Evolutionary conservation across 2,113 vertebrate species (phyloP), one percentile per base, ranked within the genome.

Genomic region (Pterophyllum scalare): DNA sequence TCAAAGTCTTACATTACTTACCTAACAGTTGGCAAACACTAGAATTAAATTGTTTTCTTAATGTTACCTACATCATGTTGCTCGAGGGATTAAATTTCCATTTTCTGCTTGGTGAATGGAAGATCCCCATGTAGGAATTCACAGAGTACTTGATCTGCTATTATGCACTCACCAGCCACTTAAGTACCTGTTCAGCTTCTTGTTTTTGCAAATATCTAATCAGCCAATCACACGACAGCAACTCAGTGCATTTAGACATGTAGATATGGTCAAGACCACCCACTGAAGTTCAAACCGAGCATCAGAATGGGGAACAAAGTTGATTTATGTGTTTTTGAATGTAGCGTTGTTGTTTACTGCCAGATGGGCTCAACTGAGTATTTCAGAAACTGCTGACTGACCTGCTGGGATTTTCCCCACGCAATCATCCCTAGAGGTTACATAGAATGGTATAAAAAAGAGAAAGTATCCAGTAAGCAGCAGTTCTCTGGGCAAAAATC

Each of bases 1-100:
- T 79, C 60, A 46, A 2, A 81, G 78, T 91, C 76, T 84, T 75
- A 12, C n/a, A 52, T 90, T 82, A 80, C 52, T 77, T 46, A 67
- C 40, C 75, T 82, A 4, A 72, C 13, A 62, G 54, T 57, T 35
- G 20, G 52, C 83, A 59, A 54, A 76, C 49, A 80, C 24, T 75
- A 3, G 56, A 87, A 60, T 31, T 1, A 33, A 70, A 76, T 77
- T 77, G 7, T 46, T 79, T 80, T 40, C 65, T 54, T 61, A 74
- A 58, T 35, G 35, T 49, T n/a, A 10, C 20, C 33, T 22, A 19
- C 15, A 54, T 43, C 7, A 2, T 62, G 31, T 64, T 58, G 59
- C 20, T 72, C 19, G 15, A 59, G 49, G 76, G 15, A 33, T 65
- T 33, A 31, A 59, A 70, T 58, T 79, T 38, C 20, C 19, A 64